These are phyloP conservation scores for Pachyseris speciosa DNA, from an alignment of 64 coral and sea anemone genomes.

Conservation along the genomic window DNA sequence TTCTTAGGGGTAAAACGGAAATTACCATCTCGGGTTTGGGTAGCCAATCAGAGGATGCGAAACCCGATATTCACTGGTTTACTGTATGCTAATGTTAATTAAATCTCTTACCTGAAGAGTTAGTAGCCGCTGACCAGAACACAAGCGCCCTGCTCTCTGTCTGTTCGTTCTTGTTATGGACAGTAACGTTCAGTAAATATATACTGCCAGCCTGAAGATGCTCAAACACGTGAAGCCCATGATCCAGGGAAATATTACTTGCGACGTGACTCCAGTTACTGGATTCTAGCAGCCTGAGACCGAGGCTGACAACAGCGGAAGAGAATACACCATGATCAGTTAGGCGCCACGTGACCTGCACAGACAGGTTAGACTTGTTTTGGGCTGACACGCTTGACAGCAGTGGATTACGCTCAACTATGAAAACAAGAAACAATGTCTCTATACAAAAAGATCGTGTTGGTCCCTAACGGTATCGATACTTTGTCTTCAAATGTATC, in stretches of 20 bases:
- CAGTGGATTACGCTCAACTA: not conserved
- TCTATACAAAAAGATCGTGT: not conserved
- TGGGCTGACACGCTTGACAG: conserved; percentile 17
- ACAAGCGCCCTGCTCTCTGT: conserved; percentile 21
- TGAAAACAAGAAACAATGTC: not conserved
- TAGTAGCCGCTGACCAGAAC: conserved; percentile 60
- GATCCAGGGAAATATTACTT: not conserved
- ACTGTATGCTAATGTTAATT: not conserved
- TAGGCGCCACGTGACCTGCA: not conserved
- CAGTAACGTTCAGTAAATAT: conserved; percentile 53
- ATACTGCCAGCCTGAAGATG: conserved; percentile 12
- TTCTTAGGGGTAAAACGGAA: too few species aligned
- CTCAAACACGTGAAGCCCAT: not conserved
- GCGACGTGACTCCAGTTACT: conserved; percentile 7
- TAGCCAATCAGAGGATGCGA: too few species aligned
- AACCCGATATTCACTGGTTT: too few species aligned
- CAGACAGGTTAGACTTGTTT: conserved; percentile 36
- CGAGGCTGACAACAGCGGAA: not conserved
- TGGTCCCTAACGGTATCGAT: too few species aligned
- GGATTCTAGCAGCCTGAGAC: conserved; percentile 26
- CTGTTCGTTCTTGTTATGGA: conserved; percentile 23
- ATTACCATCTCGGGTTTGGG: too few species aligned
- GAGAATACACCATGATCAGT: conserved; percentile 29
- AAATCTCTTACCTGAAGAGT: conserved; percentile 46
- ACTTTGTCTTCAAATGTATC: too few species aligned